Evolutionary conservation across 2,113 vertebrate genomes (phyloP).

Genomic region (Syrmaticus mikado): DNA sequence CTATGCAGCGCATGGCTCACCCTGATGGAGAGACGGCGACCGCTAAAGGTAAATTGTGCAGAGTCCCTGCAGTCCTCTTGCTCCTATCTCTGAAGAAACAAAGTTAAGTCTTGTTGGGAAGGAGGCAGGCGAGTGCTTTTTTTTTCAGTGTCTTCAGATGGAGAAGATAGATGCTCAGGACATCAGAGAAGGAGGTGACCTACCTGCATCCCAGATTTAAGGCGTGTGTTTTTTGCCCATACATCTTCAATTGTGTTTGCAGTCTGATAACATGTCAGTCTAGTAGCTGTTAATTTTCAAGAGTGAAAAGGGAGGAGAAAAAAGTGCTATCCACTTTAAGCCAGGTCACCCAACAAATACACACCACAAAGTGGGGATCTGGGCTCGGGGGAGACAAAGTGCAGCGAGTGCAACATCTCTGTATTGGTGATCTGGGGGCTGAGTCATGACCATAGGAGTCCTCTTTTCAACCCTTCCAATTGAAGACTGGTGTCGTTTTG

Average conservation of each 20-base stretch:
- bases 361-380: background rate
- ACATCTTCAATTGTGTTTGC: background rate
- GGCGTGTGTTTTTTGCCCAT: background rate
- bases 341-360: background rate
- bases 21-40: constrained; percentile 89
- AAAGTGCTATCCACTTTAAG: background rate
- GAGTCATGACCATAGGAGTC: background rate
- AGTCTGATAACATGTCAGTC: background rate
- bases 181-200: background rate
- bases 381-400: background rate
- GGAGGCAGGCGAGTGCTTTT: no score
- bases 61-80: background rate
- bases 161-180: background rate
- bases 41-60: constrained; percentile 79
- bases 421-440: background rate
- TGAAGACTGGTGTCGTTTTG: background rate
- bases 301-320: no score
- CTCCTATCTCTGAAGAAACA: background rate
- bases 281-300: background rate
- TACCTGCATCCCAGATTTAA: background rate
- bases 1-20: constrained; percentile 96
- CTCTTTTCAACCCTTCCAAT: background rate
- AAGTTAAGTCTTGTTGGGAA: background rate
- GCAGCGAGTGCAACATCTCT: background rate
- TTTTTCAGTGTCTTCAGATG: background rate